Percentiles rank a stretch among this genome's conserved stretches.
Evolutionary conservation across 2,797 vertebrate genomes (phyloP).

Genomic region (Dallia pectoralis): DNA sequence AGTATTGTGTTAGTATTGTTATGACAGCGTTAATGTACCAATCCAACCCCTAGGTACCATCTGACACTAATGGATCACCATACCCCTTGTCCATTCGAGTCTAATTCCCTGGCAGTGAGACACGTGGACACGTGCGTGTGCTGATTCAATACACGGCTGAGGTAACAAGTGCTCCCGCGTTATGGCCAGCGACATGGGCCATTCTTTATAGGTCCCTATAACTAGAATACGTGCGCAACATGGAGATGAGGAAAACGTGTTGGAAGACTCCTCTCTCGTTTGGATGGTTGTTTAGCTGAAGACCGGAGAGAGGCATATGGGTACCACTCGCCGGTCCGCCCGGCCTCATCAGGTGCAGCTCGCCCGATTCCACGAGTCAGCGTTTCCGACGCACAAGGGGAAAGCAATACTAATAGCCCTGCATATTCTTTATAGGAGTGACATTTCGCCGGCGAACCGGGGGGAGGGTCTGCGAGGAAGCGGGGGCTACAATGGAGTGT

Average conservation of each 20-base stretch:
- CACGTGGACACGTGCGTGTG: background rate
- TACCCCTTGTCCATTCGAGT: background rate
- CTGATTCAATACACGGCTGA: background rate
- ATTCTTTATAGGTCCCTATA: background rate
- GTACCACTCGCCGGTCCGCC: background rate
- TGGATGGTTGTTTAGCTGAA: background rate
- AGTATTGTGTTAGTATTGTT: too few species aligned
- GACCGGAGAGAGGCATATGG: background rate
- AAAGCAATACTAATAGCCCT: background rate
- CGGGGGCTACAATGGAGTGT: constrained; percentile 11
- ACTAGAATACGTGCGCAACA: background rate
- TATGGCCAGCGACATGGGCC: background rate
- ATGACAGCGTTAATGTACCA: background rate
- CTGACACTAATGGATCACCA: background rate
- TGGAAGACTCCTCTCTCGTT: background rate
- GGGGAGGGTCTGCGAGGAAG: constrained; percentile 17
- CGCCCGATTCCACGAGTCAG: background rate
- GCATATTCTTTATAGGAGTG: constrained; percentile 20
- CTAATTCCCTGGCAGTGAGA: background rate
- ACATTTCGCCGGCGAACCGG: constrained; percentile 27
- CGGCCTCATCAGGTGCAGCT: constrained; percentile 1
- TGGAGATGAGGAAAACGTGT: background rate
- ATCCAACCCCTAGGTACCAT: background rate
- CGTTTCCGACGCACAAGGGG: background rate
- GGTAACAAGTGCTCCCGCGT: background rate